Conservation (phyloP, 2,797 vertebrate species). For the Phaenicophaeus curvirostris region DNA sequence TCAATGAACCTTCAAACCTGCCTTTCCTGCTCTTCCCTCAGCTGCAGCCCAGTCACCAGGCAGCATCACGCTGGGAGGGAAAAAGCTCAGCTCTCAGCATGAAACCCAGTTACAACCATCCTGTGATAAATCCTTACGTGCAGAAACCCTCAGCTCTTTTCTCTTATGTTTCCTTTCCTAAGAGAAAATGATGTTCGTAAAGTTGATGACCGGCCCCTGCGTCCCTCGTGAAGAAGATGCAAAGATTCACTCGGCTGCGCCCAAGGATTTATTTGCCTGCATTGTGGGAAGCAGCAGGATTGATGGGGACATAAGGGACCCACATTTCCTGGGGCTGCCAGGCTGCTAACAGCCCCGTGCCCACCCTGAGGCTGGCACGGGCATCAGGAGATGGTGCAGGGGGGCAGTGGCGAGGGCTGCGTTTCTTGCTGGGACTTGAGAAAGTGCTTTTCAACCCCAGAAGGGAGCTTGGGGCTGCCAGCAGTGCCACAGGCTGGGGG, state of each 20-base stretch:
- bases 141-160: background rate
- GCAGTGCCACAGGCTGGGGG: background rate
- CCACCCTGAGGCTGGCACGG: background rate
- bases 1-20: background rate
- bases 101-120: background rate
- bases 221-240: background rate
- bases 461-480: background rate
- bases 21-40: background rate
- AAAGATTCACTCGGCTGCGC: background rate
- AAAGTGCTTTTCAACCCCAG: fast-evolving
- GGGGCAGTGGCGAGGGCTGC: background rate
- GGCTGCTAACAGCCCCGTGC: background rate
- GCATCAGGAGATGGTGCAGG: background rate
- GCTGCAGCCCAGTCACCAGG: background rate
- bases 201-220: conserved; percentile 2
- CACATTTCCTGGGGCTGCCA: background rate
- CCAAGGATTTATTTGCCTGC: background rate
- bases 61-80: background rate
- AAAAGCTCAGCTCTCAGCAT: background rate
- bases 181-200: conserved; percentile 5
- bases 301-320: background rate
- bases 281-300: background rate
- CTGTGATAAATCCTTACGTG: background rate
- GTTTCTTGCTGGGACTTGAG: fast-evolving
- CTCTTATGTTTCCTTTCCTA: background rate